Evolutionary conservation across 2,113 vertebrate genomes (phyloP), one percentile per base, ranked within the genome.

Genomic region (Meleagris gallopavo): DNA sequence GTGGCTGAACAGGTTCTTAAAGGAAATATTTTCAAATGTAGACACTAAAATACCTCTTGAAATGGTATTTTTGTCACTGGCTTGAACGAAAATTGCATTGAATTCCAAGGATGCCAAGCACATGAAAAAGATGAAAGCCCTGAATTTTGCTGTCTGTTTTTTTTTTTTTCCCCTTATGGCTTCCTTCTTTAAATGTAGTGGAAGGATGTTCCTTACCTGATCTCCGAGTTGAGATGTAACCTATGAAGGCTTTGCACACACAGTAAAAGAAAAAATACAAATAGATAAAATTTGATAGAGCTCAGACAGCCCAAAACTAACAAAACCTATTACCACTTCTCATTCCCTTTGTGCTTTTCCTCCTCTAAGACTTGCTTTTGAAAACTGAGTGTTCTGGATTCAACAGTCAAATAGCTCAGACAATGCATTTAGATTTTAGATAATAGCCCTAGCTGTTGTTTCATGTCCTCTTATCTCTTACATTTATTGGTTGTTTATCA

Each of bases 401-500:
- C 50, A 83, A 67, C 69, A 46, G 22, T 85, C 65, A 60, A 65
- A 69, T 57, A 70, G 21, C 76, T 75, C 61, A 79, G 90, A 61
- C 36, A 13, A 0, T 81, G 69, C 65, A 78, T 87, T 93, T 86
- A 16, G 29, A 57, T 25, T 67, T 86, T 52, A 82, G 70, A n/a
- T 78, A 90, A 90, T 10, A 78, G 66, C 22, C 55, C 27, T 65
- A 5, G 9, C 11, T 20, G 81, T 69, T 69, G 29, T 32, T 38
- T 46, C 36, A 13, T 24, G 3, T 48, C 58, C 29, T 91, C 46
- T 75, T 77, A 61, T 21, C 65, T 78, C 76, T 54, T 54, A 57
- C 36, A 69, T 88, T 93, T 89, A 84, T 72, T 70, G 86, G 72
- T 48, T 72, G 48, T 86, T 95, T 88, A 69, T 40, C 52, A 54